phyloP scores from a whole-genome alignment of 2,888 invertebrate species.

The Halictus quadricinctus region DNA sequence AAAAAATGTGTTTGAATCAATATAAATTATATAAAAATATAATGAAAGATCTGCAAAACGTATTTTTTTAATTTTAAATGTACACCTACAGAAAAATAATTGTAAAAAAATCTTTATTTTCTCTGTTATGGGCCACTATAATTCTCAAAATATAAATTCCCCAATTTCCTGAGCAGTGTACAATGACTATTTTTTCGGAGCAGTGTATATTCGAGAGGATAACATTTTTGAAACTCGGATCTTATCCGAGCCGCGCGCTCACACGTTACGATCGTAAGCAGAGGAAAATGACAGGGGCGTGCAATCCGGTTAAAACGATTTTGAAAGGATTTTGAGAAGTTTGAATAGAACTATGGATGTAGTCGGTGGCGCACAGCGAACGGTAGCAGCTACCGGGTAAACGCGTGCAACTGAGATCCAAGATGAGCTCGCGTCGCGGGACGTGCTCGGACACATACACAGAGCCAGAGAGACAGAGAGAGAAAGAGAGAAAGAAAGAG shows the following conservation, averaged over 20 bases:
- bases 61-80: background rate
- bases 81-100: background rate
- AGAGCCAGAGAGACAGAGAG: background rate
- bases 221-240: background rate
- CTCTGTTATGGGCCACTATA: background rate
- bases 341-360: slow-evolving; percentile 34
- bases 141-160: background rate
- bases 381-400: slow-evolving; percentile 22
- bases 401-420: slow-evolving; percentile 45
- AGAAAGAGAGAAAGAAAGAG: background rate
- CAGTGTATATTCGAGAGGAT: background rate
- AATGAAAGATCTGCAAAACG: background rate
- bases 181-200: background rate
- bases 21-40: no score
- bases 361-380: slow-evolving; percentile 17
- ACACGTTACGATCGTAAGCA: slow-evolving; percentile 27
- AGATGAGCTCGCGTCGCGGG: slow-evolving; percentile 49
- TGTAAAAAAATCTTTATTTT: background rate
- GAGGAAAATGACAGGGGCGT: slow-evolving; percentile 43
- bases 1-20: background rate
- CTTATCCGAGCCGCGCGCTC: background rate
- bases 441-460: slow-evolving; percentile 34
- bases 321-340: slow-evolving; percentile 39
- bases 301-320: slow-evolving; percentile 15
- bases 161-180: background rate